Base-by-base conservation (phyloP, 2,888 invertebrate species). In the Aplocera efformata region DNA sequence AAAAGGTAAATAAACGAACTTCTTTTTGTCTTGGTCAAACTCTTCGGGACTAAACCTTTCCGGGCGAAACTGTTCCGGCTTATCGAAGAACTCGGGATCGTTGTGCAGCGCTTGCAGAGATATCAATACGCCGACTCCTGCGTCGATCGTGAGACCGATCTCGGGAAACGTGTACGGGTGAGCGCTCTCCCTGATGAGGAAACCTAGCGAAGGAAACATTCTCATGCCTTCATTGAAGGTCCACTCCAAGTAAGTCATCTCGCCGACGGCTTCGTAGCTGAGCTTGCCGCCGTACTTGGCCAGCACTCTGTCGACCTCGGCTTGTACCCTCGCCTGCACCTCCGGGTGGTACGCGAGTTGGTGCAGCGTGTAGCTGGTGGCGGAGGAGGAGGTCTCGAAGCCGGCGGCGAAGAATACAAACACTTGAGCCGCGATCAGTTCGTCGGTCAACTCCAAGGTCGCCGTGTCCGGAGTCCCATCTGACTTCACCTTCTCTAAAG, bases 141-240 rank as follows among this genome's bases (percentile, higher is more conserved):
- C 56, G 24, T 79, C 79, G 1, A 81, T 60, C 1, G 61, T 56
- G 17, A 80, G 22, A 4, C 54, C 49, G 1, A 73, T 31, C n/a
- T 75, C 76, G 0, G 69, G 63, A 8, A 81, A 53, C 0, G 69
- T 72, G 32, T 77, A 79, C 4, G 62, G 48, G 3, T 60, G 58
- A 1, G 64, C 66, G 32, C 71, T 67, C 26, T 56, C 55, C 10
- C 81, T 55, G 1, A 71, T 43, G 13, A 81, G 43, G 43, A 64
- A 73, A 0, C 80, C 81, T 0, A 79, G 58, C 0, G 82, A 75
- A 0, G 81, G 80, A 25, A 79, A 79, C 58, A 76, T 67, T 8
- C 77, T 55, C 63, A 79, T 64, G 10, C 67, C 68, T 38, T 82
- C 82, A 34, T 60, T 72, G 37, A 78, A 72, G 0, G 63, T 48